phyloP scores from a whole-genome alignment of 2,888 invertebrate genomes.

The Drosophila glabriapex region DNA sequence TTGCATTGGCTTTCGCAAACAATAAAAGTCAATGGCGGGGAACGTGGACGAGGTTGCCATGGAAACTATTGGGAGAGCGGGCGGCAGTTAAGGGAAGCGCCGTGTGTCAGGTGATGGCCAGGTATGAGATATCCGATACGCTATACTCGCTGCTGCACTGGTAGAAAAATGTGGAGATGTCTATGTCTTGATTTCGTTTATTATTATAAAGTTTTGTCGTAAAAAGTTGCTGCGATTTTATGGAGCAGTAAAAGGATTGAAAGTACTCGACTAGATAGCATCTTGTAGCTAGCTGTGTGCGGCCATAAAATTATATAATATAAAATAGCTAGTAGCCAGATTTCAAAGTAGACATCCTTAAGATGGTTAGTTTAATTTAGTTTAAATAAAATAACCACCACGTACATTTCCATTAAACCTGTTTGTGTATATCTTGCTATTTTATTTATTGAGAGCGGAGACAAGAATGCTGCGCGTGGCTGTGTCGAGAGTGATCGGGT shows the following conservation, averaged over 20 bases:
- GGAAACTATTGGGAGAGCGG: background rate
- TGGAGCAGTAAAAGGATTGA: background rate
- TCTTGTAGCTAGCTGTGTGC: background rate
- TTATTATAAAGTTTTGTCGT: background rate
- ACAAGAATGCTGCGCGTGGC: too few species aligned
- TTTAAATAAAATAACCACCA: too few species aligned
- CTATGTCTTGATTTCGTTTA: background rate
- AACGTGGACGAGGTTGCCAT: conserved; percentile 26
- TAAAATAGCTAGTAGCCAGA: background rate
- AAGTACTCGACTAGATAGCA: background rate
- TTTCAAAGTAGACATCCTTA: background rate
- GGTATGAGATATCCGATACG: background rate
- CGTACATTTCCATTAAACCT: background rate
- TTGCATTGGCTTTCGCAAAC: conserved; percentile 47
- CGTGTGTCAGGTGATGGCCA: conserved; percentile 2
- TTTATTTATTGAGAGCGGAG: background rate
- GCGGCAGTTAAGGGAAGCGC: background rate
- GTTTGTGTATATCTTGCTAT: background rate
- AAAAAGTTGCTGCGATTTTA: background rate
- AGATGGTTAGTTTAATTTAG: background rate
- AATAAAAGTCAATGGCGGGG: conserved; percentile 65
- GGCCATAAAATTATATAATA: background rate
- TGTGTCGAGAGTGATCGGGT: background rate
- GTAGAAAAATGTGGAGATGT: background rate
- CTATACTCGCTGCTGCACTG: background rate